Evolutionary conservation across 2,888 invertebrate species (phyloP).

Genomic region (Eupithecia abbreviata): DNA sequence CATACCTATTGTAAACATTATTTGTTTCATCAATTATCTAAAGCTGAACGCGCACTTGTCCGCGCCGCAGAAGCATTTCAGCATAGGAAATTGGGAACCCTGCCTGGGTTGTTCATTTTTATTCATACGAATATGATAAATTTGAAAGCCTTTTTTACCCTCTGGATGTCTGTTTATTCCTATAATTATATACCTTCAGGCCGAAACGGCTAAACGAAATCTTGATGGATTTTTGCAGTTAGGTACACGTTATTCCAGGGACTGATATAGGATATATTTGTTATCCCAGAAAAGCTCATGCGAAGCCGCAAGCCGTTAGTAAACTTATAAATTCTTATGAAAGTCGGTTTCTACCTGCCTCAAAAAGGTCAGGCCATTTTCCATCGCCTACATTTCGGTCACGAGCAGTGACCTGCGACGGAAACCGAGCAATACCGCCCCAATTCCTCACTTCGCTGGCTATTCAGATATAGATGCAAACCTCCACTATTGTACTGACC

Average conservation of each 20-base stretch:
- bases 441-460: conserved; percentile 65
- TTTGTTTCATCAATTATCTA: background rate
- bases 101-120: no score
- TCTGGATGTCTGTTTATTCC: background rate
- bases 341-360: conserved; percentile 5
- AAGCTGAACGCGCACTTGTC: no score
- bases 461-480: conserved; percentile 49
- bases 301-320: background rate
- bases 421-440: conserved; percentile 56
- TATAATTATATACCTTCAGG: background rate
- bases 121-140: background rate
- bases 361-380: conserved; percentile 35
- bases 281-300: background rate
- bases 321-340: background rate
- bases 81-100: no score
- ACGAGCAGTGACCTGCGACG: conserved; percentile 65
- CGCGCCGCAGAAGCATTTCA: no score
- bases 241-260: background rate
- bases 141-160: background rate
- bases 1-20: background rate
- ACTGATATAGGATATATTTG: background rate
- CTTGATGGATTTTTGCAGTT: background rate
- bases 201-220: background rate
- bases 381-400: conserved; percentile 49
- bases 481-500: background rate